Evolutionary conservation across 2,797 vertebrate genomes (phyloP), one percentile per base, ranked within the genome.

Genomic region (Clarias platycephalus): DNA sequence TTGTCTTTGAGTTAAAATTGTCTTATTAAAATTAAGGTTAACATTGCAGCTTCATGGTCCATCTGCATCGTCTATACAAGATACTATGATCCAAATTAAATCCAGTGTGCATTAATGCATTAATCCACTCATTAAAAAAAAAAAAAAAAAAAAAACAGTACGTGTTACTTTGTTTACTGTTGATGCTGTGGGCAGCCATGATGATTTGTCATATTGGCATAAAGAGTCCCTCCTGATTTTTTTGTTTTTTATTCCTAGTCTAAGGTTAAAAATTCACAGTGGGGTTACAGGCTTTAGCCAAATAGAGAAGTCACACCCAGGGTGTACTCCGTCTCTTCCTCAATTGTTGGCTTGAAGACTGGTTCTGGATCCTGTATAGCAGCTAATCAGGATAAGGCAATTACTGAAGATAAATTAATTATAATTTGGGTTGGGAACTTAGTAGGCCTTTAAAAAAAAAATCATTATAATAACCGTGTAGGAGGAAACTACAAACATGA

Each of bases 401-500:
- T 26, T 80, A 80, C 24, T 80, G 3, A 13, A 44, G 9, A 62
- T 22, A 7, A 62, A 62, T 37, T 7, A 40, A 18, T 26, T 24
- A 18, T 63, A 44, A 26, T 26, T 49, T 44, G 10, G 24, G 4
- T 63, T 44, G 26, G 24, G 34, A 44, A 20, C 26, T 5, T 63
- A 24, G 31, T 40, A 64, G 77, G 77, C 24, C 22, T 40, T 40
- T 34, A 34, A 34, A 34, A 5, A 37, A 37, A 37, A 40, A 40
- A 60, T 49, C 71, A 76, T 53, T 49, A 58, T 66, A 18, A 31
- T 31, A 76, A 67, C 16, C 7, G 18, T 75, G 71, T 49, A 85
- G 79, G 79, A 71, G 40, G 67, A 71, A 58, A 28, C 6, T 66
- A 76, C 44, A 86, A 80, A 72, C 63, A 66, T 67, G 67, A 66